Base-by-base conservation (phyloP, 2,797 vertebrate genomes). In the Bucorvus abyssinicus region DNA sequence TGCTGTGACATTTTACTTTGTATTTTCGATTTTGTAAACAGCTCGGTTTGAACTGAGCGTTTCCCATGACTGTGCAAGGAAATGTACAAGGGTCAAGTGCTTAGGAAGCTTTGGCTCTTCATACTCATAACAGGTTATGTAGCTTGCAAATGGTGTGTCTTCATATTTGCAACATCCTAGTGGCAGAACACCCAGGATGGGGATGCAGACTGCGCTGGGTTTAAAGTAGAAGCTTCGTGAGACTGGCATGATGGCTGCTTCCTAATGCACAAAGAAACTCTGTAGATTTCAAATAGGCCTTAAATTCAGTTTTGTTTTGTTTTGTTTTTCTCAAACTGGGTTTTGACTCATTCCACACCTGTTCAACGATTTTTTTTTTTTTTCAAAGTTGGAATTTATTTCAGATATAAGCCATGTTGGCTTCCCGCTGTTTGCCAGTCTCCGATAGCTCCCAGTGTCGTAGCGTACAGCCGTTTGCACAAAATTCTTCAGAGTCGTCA, bases 1-100 rank as follows among this genome's bases (percentile, higher is more conserved):
- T 0, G 1, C 52, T n/a, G 3, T 75, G 63, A 59, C 38, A 67
- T 86, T 86, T 92, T 92, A 63, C 23, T 71, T 50, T 38, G 24
- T 88, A 69, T 88, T 87, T 91, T 69, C 47, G 34, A 4, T 82
- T 90, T 88, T 82, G 61, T 87, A 88, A 94, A 79, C 63, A 67
- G 30, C 61, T 40, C 38, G 24, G 36, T 63, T 92, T 74, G 34
- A 87, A 75, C 79, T 78, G 86, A 80, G 93, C 74, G 53, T 95
- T 97, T 94, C 67, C n/a, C 36, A 10, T 91, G 71, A 60, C 88
- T 84, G 10, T 44, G 40, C 79, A 90, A 95, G 78, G 86, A 47
- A 83, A 71, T 70, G 53, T 67, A 49, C 69, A 80, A 82, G 65
- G 88, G 91, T 93, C 40, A 75, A 76, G 53, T 22, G 15, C 79